Percentiles rank a stretch among this genome's conserved stretches.
phyloP scores from a whole-genome alignment of 1,140 invertebrate genomes.

The Plodia interpunctella region DNA sequence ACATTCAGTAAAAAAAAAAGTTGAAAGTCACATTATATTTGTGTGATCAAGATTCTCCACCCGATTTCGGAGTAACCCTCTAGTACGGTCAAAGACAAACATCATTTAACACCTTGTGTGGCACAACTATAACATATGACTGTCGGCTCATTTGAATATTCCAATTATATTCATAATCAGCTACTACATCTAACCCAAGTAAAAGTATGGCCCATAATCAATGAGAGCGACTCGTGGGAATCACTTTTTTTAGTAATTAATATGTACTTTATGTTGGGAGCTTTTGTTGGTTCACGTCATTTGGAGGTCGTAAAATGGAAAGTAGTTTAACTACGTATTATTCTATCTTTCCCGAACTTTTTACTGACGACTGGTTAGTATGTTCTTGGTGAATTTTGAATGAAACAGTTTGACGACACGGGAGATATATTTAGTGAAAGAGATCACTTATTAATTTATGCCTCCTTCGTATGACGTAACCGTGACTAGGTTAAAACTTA shows the following conservation, averaged over 20 bases:
- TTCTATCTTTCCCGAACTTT: background rate
- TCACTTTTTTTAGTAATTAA: constrained; percentile 23
- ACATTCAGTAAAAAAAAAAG: background rate
- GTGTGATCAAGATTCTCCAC: background rate
- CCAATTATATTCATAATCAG: constrained; percentile 6
- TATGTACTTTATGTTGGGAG: constrained; percentile 23
- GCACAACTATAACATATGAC: background rate
- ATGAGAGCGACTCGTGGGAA: constrained; percentile 24
- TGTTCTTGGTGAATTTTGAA: background rate
- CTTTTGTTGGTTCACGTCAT: constrained; percentile 18
- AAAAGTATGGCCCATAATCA: constrained; percentile 19
- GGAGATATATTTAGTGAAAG: too few species aligned
- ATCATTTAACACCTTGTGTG: background rate
- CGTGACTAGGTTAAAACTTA: too few species aligned
- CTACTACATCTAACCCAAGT: constrained; percentile 16
- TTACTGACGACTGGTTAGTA: background rate
- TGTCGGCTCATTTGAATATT: constrained; percentile 1
- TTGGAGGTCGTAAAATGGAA: constrained; percentile 36
- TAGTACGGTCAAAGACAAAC: background rate
- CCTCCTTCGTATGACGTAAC: too few species aligned
- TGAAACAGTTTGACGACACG: too few species aligned
- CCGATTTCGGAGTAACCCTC: background rate
- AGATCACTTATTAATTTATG: too few species aligned
- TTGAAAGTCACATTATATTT: background rate
- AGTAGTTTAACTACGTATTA: constrained; percentile 22